phyloP scores from a whole-genome alignment of 2,888 invertebrate species.

The Hymenopus coronatus region DNA sequence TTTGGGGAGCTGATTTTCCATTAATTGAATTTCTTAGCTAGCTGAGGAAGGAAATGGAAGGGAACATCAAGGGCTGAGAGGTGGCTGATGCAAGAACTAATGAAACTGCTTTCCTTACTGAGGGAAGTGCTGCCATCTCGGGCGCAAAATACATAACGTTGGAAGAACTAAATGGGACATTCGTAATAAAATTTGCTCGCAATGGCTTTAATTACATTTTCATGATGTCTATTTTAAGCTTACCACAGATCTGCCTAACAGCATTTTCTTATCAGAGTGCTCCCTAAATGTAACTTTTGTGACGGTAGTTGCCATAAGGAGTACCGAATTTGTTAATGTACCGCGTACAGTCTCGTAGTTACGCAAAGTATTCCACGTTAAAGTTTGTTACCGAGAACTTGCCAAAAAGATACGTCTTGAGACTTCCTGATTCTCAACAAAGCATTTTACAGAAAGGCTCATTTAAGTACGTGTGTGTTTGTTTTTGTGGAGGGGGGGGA shows the following conservation, averaged over 20 bases:
- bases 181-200: not conserved
- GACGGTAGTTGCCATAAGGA: not conserved
- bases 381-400: too few relatives aligned
- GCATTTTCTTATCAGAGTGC: not conserved
- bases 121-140: not conserved
- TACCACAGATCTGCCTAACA: not conserved
- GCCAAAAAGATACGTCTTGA: too few relatives aligned
- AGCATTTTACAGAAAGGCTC: too few relatives aligned
- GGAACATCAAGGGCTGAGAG: not conserved
- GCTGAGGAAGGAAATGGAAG: not conserved
- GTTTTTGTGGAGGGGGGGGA: too few relatives aligned
- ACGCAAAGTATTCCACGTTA: too few relatives aligned
- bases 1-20: constrained; percentile 3
- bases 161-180: not conserved
- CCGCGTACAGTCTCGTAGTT: too few relatives aligned
- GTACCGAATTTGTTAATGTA: too few relatives aligned
- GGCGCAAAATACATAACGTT: not conserved
- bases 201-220: not conserved
- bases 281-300: not conserved
- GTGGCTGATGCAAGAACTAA: not conserved
- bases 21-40: constrained; percentile 18
- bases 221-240: not conserved
- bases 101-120: not conserved
- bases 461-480: too few relatives aligned
- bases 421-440: too few relatives aligned